These are phyloP conservation scores for Nephrotoma appendiculata DNA, from an alignment of 2,888 invertebrate genomes.

Conservation along the genomic window DNA sequence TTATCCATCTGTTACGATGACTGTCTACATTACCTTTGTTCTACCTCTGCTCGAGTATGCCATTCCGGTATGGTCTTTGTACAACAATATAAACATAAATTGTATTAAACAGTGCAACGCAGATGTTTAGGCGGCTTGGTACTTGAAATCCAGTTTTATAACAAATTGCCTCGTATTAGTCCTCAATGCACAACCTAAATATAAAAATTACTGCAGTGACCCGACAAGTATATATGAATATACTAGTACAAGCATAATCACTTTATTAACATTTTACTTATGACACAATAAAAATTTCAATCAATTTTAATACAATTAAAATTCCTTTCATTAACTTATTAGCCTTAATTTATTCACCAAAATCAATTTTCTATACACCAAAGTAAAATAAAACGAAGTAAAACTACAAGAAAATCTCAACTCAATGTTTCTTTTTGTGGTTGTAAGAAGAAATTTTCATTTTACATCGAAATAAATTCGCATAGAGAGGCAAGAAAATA, in stretches of 20 bases:
- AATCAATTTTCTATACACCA: neutral
- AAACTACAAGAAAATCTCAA: neutral
- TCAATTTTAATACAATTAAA: neutral
- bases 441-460: neutral
- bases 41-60: too few species aligned
- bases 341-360: neutral
- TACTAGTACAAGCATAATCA: neutral
- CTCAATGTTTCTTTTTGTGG: neutral
- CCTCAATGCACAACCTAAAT: neutral
- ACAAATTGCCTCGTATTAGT: too few species aligned
- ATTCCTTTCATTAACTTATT: neutral
- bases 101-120: too few species aligned
- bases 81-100: too few species aligned
- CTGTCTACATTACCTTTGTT: too few species aligned
- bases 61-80: too few species aligned
- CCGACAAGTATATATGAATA: neutral
- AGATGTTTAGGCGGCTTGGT: too few species aligned
- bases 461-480: neutral
- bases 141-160: too few species aligned
- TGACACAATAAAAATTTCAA: neutral
- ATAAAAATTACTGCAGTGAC: neutral
- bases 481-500: neutral
- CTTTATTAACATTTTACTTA: neutral
- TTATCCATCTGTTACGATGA: too few species aligned
- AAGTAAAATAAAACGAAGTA: neutral